Evolutionary conservation across 2,888 invertebrate genomes (phyloP).

Genomic region (Ochropacha duplaris): DNA sequence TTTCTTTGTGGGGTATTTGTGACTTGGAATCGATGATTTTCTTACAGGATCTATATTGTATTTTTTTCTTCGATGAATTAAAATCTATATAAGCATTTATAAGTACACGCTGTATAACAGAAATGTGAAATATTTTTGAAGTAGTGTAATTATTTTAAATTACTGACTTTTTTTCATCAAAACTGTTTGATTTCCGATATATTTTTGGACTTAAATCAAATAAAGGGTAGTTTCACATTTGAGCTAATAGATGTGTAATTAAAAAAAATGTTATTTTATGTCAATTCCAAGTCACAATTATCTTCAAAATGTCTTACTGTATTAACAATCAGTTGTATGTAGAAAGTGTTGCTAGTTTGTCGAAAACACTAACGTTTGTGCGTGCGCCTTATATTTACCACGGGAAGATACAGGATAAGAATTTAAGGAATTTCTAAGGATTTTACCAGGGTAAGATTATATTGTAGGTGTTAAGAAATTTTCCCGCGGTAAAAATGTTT

Average conservation of each 20-base stretch:
- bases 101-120: too few species aligned
- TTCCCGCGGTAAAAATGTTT: not conserved
- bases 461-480: not conserved
- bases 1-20: conserved; percentile 1
- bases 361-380: not conserved
- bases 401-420: not conserved
- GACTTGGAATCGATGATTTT: not conserved
- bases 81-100: not conserved
- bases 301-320: not conserved
- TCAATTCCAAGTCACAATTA: not conserved
- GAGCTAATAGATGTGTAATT: too few species aligned
- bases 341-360: not conserved
- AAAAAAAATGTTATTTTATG: too few species aligned
- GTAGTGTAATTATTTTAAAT: too few species aligned
- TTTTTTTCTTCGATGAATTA: too few species aligned
- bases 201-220: too few species aligned
- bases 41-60: too few species aligned
- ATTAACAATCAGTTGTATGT: not conserved
- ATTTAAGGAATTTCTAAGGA: not conserved
- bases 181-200: too few species aligned
- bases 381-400: not conserved
- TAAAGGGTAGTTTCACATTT: too few species aligned
- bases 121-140: too few species aligned
- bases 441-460: not conserved
- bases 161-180: too few species aligned